Evolutionary conservation across 2,888 invertebrate genomes (phyloP), one percentile per base, ranked within the genome.

Genomic region (Andrena marginata): DNA sequence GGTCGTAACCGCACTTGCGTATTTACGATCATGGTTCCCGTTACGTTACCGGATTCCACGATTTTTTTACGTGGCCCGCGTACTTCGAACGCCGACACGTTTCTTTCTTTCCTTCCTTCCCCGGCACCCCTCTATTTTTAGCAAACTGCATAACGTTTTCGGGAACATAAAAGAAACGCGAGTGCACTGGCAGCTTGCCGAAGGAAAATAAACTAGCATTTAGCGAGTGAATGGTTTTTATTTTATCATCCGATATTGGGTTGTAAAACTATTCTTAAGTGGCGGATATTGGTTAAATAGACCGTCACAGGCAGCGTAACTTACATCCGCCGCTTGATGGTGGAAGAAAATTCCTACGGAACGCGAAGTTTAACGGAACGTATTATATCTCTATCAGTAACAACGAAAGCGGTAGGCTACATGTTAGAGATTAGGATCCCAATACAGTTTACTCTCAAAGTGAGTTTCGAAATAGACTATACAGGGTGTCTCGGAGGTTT

Each of bases 291-390:
- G 51, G 63, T 73, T 79, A 73, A 72, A 23, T 67, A 59, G 13
- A 29, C 16, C 16, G 48, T 35, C 20, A 51, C 26, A 49, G 20
- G 31, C 33, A 35, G 49, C 54, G 23, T 60, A 51, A 71, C 23
- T 31, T 35, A 23, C 49, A 8, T 42, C 13, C 20, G 35, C 5
- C 33, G 20, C 54, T 67, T 26, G 20, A 20, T 29, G 42, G 67
- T 63, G 31, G 49, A 56, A 63, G 67, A 67, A 79, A 72, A 73
- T 73, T 79, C 51, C 13, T 72, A n/a, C 51, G 70, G 56, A 79
- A 69, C 20, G 2, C 33, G 23, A 63, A 20, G 20, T 67, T 68
- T 75, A 56, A 68, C 63, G 2, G 20, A 70, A 70, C 59, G 23
- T 23, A 60, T 64, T 77, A 70, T 77, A 70, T 77, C 51, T 49